These are phyloP conservation scores for Peromyscus nudipes DNA, from an alignment of 2,797 vertebrate genomes.

Conservation along the genomic window DNA sequence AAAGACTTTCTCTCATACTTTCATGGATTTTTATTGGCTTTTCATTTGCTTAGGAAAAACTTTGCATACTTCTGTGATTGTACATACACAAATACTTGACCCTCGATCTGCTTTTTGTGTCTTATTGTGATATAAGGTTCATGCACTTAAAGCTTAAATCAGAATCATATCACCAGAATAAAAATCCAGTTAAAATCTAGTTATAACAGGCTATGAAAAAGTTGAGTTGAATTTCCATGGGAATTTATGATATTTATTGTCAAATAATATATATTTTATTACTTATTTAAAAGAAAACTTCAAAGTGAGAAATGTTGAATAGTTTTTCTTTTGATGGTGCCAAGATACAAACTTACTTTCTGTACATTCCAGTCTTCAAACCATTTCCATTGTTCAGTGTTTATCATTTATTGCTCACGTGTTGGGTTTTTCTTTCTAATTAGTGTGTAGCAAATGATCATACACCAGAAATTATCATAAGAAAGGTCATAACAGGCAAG, in stretches of 20 bases:
- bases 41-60: slow-evolving; percentile 1
- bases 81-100: not conserved
- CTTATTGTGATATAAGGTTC: not conserved
- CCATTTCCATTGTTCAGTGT: not conserved
- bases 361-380: not conserved
- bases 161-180: not conserved
- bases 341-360: not conserved
- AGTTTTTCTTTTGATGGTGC: not conserved
- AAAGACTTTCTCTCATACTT: not conserved
- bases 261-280: not conserved
- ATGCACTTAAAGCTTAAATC: slow-evolving; percentile 8
- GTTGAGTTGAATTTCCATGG: not conserved
- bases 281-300: not conserved
- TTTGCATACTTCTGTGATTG: not conserved
- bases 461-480: not conserved
- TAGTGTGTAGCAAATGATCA: slow-evolving; percentile 5
- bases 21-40: not conserved
- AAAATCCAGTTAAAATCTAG: not conserved
- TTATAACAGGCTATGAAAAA: not conserved
- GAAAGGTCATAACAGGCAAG: not conserved
- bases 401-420: not conserved
- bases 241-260: not conserved
- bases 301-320: not conserved
- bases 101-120: not conserved
- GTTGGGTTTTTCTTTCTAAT: not conserved